Conservation (phyloP, 2,113 vertebrate species). For the Prinia subflava region DNA sequence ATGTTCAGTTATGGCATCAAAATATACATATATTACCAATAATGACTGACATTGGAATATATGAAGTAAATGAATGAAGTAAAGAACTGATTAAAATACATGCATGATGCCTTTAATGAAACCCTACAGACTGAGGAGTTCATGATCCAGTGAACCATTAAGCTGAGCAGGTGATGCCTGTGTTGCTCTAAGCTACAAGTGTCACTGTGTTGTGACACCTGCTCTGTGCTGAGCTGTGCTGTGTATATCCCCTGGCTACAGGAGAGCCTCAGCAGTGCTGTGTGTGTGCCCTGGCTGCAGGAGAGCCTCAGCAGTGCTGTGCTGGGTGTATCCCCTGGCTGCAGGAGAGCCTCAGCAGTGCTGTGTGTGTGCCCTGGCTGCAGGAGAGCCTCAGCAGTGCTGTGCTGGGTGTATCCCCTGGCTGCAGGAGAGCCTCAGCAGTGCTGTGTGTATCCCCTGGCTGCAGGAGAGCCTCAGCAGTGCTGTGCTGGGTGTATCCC, state of each 20-base stretch:
- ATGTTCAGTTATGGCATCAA: background rate
- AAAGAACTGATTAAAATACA: background rate
- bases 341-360: background rate
- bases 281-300: background rate
- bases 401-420: background rate
- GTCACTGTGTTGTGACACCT: background rate
- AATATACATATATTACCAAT: background rate
- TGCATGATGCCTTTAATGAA: background rate
- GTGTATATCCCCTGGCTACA: background rate
- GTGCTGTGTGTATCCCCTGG: background rate
- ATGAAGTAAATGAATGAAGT: background rate
- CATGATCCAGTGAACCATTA: background rate
- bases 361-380: background rate
- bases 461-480: too few relatives aligned
- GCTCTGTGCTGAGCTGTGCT: background rate
- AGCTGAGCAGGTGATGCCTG: background rate
- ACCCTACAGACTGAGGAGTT: background rate
- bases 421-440: too few relatives aligned
- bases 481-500: too few relatives aligned
- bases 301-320: too few relatives aligned
- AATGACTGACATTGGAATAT: background rate
- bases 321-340: background rate
- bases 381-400: too few relatives aligned
- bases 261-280: background rate
- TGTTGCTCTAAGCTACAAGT: fast-evolving